Percentiles rank a stretch among this genome's conserved stretches.
Conservation (phyloP, 2,888 invertebrate genomes). For the Neria commutata region DNA sequence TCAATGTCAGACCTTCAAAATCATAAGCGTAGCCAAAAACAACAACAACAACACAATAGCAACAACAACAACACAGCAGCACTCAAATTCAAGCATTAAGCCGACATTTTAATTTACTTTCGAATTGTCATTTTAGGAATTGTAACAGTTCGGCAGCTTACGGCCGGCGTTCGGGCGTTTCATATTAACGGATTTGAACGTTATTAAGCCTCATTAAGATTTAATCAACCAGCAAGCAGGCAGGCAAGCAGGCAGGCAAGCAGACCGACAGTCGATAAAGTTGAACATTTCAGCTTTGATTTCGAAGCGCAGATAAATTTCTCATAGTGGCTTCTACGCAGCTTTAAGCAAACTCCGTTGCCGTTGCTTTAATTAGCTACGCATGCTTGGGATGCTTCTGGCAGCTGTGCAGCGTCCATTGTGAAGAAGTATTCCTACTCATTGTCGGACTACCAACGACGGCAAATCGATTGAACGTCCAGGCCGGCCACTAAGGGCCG, state of each 20-base stretch:
- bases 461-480: no score
- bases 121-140: constrained; percentile 23
- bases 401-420: no score
- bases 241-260: no score
- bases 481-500: no score
- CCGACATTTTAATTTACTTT: constrained; percentile 50
- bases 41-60: constrained; percentile 19
- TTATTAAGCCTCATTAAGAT: constrained; percentile 53
- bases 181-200: constrained; percentile 30
- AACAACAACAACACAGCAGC: constrained; percentile 12
- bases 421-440: no score
- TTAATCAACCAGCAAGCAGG: constrained; percentile 37
- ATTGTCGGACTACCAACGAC: no score
- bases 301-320: no score
- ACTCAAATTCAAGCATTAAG: constrained; percentile 33
- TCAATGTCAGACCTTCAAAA: no score
- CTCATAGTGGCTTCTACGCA: no score
- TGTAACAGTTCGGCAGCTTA: constrained; percentile 36
- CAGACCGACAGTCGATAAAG: background rate
- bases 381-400: no score
- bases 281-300: background rate
- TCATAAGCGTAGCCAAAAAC: constrained; percentile 24
- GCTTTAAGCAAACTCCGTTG: no score
- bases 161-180: constrained; percentile 17
- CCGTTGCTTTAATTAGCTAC: no score